Conservation (phyloP, 2,888 invertebrate genomes). For the Electrophaes corylata region DNA sequence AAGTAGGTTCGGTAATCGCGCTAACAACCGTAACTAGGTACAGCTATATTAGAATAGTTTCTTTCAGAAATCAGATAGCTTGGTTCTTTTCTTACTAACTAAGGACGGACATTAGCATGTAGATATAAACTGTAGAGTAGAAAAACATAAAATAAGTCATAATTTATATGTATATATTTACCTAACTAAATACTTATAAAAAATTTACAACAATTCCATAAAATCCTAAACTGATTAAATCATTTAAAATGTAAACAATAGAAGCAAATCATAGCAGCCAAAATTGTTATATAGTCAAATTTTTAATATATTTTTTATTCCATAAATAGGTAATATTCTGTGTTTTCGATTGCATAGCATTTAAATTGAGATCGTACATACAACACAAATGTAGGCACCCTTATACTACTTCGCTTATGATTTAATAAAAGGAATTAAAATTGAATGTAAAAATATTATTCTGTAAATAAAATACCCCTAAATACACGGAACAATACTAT, state of each 20-base stretch:
- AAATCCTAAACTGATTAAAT: neutral
- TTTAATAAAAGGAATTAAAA: neutral
- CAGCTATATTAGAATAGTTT: neutral
- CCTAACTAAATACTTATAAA: neutral
- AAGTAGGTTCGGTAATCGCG: too few relatives aligned
- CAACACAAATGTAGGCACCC: conserved; percentile 1
- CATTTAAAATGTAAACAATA: too few relatives aligned
- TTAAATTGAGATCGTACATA: conserved; percentile 28
- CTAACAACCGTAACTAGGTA: neutral
- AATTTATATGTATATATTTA: neutral
- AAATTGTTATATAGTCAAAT: neutral
- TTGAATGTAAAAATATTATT: neutral
- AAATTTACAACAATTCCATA: neutral
- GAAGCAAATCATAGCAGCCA: too few relatives aligned
- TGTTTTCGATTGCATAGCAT: conserved; percentile 1
- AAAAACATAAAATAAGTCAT: neutral
- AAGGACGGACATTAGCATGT: conserved; percentile 4
- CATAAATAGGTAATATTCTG: neutral
- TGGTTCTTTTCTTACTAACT: neutral
- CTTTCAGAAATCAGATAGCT: neutral
- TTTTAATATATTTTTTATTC: neutral
- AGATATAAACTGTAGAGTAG: neutral
- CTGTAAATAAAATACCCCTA: neutral
- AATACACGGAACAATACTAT: neutral
- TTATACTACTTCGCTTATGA: neutral